Conservation (phyloP, 2,888 invertebrate genomes). For the Trachelus tabidus region DNA sequence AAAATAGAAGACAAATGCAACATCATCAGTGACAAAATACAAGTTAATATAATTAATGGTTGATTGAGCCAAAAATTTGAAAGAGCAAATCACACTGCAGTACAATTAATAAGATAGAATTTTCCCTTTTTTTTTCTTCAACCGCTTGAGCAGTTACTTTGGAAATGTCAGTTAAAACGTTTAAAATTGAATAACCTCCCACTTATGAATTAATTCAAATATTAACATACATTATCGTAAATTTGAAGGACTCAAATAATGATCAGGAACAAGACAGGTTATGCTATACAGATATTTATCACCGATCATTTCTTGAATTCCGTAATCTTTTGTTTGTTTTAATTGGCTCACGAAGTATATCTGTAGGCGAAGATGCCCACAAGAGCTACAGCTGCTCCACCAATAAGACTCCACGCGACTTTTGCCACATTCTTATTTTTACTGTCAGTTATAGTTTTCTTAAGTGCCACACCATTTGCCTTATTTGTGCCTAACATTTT, state of each 20-base stretch:
- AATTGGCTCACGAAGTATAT: conserved; percentile 67
- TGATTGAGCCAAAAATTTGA: background rate
- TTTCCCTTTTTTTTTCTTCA: background rate
- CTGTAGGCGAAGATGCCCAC: conserved; percentile 81
- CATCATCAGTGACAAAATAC: too few species aligned
- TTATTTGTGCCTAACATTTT: conserved; percentile 71
- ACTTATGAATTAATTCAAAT: background rate
- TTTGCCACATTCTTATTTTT: conserved; percentile 60
- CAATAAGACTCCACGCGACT: conserved; percentile 76
- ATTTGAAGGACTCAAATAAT: background rate
- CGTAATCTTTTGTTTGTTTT: background rate
- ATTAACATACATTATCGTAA: background rate
- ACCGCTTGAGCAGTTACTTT: background rate
- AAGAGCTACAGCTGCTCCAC: conserved; percentile 76
- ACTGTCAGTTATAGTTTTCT: conserved; percentile 27
- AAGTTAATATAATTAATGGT: background rate
- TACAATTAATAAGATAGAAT: background rate
- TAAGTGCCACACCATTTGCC: conserved; percentile 13
- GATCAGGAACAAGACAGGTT: background rate
- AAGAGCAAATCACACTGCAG: background rate
- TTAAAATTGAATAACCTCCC: background rate
- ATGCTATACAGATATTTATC: background rate
- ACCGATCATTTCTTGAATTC: background rate
- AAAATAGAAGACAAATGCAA: too few species aligned
- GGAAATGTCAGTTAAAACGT: background rate